phyloP scores from a whole-genome alignment of 2,888 invertebrate species.

The Pandemis corylana region DNA sequence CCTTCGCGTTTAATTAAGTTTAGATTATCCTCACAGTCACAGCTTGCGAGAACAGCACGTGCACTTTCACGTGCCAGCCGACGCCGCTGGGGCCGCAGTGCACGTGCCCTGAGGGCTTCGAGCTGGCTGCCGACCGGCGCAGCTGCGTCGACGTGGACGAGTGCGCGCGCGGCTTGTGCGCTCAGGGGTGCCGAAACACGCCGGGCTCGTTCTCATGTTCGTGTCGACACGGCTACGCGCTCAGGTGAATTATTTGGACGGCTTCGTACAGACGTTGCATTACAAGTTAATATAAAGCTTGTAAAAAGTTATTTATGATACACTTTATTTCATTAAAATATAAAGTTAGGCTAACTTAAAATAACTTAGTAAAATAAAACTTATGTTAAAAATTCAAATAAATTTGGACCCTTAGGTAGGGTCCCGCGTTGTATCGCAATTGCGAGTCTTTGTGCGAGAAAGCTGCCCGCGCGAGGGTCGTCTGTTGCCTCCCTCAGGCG shows the following conservation, averaged over 20 bases:
- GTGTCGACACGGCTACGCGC: slow-evolving; percentile 85
- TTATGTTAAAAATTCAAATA: too few species aligned
- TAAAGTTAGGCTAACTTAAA: too few species aligned
- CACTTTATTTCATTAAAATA: too few species aligned
- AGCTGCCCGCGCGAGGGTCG: too few species aligned
- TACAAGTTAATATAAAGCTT: too few species aligned
- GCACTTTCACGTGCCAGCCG: slow-evolving; percentile 85
- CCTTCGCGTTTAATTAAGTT: too few species aligned
- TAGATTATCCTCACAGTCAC: slow-evolving; percentile 53
- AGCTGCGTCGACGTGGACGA: slow-evolving; percentile 90
- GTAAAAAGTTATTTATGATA: too few species aligned
- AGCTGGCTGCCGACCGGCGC: slow-evolving; percentile 77
- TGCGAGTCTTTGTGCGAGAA: too few species aligned
- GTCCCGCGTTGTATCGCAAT: too few species aligned
- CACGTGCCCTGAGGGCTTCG: slow-evolving; percentile 86
- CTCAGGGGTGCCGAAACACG: slow-evolving; percentile 86
- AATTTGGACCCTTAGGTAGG: too few species aligned
- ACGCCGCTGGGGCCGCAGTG: slow-evolving; percentile 89
- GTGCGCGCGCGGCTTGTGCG: slow-evolving; percentile 86
- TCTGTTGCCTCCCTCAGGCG: too few species aligned
- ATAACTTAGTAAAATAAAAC: too few species aligned
- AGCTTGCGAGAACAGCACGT: slow-evolving; percentile 77
- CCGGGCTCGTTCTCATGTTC: slow-evolving; percentile 85
- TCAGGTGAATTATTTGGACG: slow-evolving; percentile 69
- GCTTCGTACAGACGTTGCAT: not conserved